Conservation (phyloP, 2,888 invertebrate species). For the Monochamus alternatus region DNA sequence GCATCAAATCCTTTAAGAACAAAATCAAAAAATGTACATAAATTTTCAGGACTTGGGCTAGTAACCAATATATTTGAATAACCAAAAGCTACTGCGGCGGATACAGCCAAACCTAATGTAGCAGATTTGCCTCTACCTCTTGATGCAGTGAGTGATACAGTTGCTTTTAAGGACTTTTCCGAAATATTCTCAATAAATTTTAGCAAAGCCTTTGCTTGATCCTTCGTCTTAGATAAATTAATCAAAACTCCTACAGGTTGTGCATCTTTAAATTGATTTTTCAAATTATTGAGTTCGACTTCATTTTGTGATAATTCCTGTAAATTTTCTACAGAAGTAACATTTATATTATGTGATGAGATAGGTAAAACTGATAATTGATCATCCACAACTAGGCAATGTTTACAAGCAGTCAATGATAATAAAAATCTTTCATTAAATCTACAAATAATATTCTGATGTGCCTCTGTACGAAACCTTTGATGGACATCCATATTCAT, state of each 20-base stretch:
- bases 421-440: constrained; percentile 98
- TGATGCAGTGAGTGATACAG: constrained; percentile 95
- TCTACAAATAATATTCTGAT: constrained; percentile 90
- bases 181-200: constrained; percentile 96
- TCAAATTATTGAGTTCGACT: constrained; percentile 81
- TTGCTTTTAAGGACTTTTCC: constrained; percentile 90
- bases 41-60: constrained; percentile 97
- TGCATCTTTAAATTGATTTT: constrained; percentile 89
- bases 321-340: constrained; percentile 79
- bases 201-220: constrained; percentile 93
- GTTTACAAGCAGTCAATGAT: constrained; percentile 89
- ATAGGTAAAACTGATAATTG: constrained; percentile 92
- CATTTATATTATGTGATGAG: constrained; percentile 89
- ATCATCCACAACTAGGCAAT: constrained; percentile 96
- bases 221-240: constrained; percentile 91
- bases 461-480: constrained; percentile 94
- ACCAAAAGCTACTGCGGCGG: constrained; percentile 87
- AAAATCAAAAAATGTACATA: constrained; percentile 98
- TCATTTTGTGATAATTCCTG: constrained; percentile 72
- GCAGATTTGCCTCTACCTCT: constrained; percentile 99
- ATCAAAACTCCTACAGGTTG: constrained; percentile 93
- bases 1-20: constrained; percentile 96
- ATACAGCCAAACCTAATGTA: constrained; percentile 93
- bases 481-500: constrained; percentile 99
- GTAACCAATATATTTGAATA: constrained; percentile 96